Conservation (phyloP, 2,797 vertebrate genomes). For the Tragopan temminckii region DNA sequence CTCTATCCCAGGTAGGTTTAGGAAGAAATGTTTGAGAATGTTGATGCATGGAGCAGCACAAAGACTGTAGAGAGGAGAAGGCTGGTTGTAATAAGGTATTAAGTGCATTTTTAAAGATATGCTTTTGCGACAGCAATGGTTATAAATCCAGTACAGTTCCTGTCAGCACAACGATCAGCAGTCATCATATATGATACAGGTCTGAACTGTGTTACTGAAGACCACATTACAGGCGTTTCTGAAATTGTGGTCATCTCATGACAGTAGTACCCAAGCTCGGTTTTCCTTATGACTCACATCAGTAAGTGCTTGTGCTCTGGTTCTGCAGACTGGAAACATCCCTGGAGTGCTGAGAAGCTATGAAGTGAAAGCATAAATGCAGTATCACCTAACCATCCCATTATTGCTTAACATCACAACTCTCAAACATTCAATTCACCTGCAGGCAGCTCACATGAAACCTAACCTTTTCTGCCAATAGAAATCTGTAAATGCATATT, state of each 20-base stretch:
- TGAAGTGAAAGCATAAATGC: not conserved
- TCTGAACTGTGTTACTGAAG: not conserved
- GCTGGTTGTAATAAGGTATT: not conserved
- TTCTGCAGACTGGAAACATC: not conserved
- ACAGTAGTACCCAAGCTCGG: not conserved
- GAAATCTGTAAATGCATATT: not conserved
- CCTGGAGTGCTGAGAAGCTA: not conserved
- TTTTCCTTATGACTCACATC: not conserved
- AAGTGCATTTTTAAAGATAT: not conserved
- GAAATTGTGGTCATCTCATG: not conserved
- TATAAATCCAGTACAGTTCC: not conserved
- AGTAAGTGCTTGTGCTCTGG: not conserved
- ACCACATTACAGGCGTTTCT: not conserved
- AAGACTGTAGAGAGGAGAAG: not conserved
- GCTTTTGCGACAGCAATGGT: not conserved
- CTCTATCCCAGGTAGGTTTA: not conserved
- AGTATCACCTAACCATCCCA: not conserved
- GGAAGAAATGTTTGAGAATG: not conserved
- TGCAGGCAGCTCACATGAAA: not conserved
- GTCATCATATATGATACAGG: not conserved
- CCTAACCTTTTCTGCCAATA: not conserved
- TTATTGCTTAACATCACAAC: not conserved
- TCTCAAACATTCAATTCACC: not conserved
- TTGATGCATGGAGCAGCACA: not conserved
- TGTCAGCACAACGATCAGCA: not conserved